A percentile compares a stretch with the other conserved stretches of the same genome.
Conservation (phyloP, 2,797 vertebrate genomes). For the Danio choprae region DNA sequence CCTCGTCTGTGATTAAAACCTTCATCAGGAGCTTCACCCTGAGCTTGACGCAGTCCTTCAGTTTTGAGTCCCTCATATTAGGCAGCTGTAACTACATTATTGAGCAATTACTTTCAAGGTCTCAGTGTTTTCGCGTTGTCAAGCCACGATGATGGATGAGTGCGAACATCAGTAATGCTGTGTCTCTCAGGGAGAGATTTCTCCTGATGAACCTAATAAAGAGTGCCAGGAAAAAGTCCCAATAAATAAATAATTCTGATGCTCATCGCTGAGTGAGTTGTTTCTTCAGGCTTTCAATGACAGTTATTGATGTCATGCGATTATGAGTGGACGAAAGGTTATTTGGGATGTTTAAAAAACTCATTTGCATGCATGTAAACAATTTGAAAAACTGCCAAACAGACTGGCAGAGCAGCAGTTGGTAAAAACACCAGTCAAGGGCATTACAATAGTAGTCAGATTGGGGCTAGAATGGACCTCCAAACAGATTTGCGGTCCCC, state of each 20-base stretch:
- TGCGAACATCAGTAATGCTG: constrained; percentile 62
- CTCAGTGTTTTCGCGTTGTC: constrained; percentile 57
- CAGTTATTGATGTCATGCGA: not conserved
- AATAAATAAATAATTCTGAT: constrained; percentile 20
- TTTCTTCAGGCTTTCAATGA: constrained; percentile 8
- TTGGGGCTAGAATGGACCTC: not conserved
- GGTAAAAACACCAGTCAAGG: constrained; percentile 23
- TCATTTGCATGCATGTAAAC: not conserved
- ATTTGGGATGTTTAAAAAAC: not conserved
- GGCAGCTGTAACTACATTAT: constrained; percentile 67
- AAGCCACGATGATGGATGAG: constrained; percentile 69
- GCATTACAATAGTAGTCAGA: not conserved
- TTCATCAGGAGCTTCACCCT: constrained; percentile 15
- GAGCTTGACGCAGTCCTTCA: constrained; percentile 24
- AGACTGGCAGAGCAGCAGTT: not conserved
- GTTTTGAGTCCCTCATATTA: constrained; percentile 67
- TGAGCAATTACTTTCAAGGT: constrained; percentile 70
- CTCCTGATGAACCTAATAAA: constrained; percentile 48
- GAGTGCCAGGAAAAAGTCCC: constrained; percentile 32
- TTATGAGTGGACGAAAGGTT: not conserved
- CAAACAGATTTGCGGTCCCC: constrained; percentile 16
- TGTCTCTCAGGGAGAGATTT: constrained; percentile 45
- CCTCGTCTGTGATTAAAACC: constrained; percentile 33
- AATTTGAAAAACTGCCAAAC: not conserved
- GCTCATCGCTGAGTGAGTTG: not conserved